phyloP scores from a whole-genome alignment of 2,888 invertebrate genomes.

The Metallyticus violacea region DNA sequence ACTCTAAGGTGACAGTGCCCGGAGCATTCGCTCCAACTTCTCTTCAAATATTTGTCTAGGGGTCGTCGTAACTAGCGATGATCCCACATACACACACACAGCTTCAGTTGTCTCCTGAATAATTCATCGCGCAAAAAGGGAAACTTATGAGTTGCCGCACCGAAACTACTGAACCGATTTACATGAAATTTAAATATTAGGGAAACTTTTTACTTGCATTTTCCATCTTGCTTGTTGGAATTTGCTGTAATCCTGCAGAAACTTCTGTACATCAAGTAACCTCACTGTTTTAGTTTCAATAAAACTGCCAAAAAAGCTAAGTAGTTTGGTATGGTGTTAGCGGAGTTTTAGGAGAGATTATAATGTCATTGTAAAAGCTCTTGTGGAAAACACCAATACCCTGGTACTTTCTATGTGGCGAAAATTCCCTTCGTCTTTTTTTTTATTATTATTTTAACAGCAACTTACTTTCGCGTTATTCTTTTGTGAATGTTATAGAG shows the following conservation, averaged over 20 bases:
- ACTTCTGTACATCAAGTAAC: background rate
- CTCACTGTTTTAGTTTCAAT: background rate
- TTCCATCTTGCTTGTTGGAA: background rate
- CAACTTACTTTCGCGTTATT: background rate
- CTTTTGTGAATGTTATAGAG: background rate
- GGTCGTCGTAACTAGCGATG: background rate
- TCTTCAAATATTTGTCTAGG: background rate
- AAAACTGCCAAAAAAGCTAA: background rate
- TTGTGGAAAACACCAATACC: no score
- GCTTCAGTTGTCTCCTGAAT: background rate
- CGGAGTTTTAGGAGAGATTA: background rate
- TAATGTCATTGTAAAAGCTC: background rate
- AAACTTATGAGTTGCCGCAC: background rate
- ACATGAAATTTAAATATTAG: background rate
- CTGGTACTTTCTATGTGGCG: background rate
- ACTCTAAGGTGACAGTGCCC: background rate
- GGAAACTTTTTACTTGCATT: background rate
- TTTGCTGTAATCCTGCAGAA: background rate
- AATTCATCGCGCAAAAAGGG: background rate
- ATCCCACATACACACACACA: background rate
- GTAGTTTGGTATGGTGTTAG: background rate
- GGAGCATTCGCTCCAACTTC: background rate
- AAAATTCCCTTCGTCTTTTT: no score
- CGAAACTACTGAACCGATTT: background rate
- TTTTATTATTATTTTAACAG: background rate